These are phyloP conservation scores for Oscheius sp. DNA, from an alignment of 2,888 invertebrate genomes.

Conservation along the genomic window DNA sequence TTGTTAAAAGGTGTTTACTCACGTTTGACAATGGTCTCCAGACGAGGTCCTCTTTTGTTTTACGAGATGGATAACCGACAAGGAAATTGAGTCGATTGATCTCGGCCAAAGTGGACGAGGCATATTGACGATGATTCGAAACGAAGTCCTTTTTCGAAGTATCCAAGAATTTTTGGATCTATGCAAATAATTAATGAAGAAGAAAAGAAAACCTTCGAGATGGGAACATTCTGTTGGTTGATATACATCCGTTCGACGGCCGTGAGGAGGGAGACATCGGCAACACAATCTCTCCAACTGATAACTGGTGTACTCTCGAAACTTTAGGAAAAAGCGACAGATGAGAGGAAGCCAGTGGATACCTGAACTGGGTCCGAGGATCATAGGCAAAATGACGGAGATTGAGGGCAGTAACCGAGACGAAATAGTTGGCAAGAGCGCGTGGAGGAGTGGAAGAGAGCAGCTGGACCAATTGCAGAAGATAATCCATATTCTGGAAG, in stretches of 20 bases:
- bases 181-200: background rate
- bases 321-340: slow-evolving; percentile 18
- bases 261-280: slow-evolving; percentile 43
- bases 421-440: slow-evolving; percentile 50
- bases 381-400: slow-evolving; percentile 50
- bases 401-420: slow-evolving; percentile 46
- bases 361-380: slow-evolving; percentile 51
- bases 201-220: background rate
- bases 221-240: slow-evolving; percentile 25
- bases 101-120: slow-evolving; percentile 43
- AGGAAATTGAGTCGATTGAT: slow-evolving; percentile 50
- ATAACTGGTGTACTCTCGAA: slow-evolving; percentile 10
- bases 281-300: slow-evolving; percentile 57
- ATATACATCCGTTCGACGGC: slow-evolving; percentile 49
- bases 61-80: slow-evolving; percentile 48
- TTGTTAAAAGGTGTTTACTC: background rate
- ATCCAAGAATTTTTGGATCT: slow-evolving; percentile 43
- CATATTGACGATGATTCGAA: slow-evolving; percentile 48
- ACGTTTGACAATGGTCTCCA: slow-evolving; percentile 51
- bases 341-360: slow-evolving; percentile 11
- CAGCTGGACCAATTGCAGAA: slow-evolving; percentile 40
- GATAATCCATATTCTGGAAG: slow-evolving; percentile 49
- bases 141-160: slow-evolving; percentile 52
- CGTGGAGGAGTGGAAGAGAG: slow-evolving; percentile 38
- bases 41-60: slow-evolving; percentile 49